Evolutionary conservation across 2,888 invertebrate genomes (phyloP).

Genomic region (Pantelozetes paolii): DNA sequence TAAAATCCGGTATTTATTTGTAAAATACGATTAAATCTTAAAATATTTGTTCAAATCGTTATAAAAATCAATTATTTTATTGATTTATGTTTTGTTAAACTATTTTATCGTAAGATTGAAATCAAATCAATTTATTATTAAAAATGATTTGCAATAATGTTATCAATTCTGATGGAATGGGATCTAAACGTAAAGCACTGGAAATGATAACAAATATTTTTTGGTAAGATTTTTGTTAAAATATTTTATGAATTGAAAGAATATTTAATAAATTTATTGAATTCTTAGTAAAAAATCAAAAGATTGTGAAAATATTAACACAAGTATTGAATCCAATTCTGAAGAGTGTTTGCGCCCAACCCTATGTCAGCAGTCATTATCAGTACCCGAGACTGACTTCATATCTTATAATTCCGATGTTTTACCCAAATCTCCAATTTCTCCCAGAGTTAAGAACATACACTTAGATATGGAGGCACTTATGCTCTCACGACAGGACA

Average conservation of each 20-base stretch:
- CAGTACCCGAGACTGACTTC: background rate
- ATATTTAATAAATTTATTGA: background rate
- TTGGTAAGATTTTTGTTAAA: conserved; percentile 37
- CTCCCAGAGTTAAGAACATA: conserved; percentile 46
- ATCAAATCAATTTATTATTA: background rate
- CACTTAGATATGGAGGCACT: conserved; percentile 72
- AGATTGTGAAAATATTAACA: background rate
- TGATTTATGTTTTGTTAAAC: no score
- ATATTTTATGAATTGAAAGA: background rate
- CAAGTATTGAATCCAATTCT: background rate
- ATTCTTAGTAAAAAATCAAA: conserved; percentile 15
- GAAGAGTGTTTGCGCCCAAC: background rate
- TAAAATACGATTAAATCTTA: no score
- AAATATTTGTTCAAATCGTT: no score
- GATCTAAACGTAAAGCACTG: conserved; percentile 41
- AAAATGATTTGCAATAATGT: conserved; percentile 27
- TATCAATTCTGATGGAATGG: conserved; percentile 17
- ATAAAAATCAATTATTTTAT: no score
- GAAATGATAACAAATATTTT: conserved; percentile 44
- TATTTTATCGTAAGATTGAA: no score
- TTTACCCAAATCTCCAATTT: conserved; percentile 43
- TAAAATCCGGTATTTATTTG: no score
- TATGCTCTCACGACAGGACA: conserved; percentile 73
- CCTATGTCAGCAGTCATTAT: background rate
- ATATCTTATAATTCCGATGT: background rate